Evolutionary conservation across 2,888 invertebrate genomes (phyloP), one percentile per base, ranked within the genome.

Genomic region (Drosophila neotestacea): DNA sequence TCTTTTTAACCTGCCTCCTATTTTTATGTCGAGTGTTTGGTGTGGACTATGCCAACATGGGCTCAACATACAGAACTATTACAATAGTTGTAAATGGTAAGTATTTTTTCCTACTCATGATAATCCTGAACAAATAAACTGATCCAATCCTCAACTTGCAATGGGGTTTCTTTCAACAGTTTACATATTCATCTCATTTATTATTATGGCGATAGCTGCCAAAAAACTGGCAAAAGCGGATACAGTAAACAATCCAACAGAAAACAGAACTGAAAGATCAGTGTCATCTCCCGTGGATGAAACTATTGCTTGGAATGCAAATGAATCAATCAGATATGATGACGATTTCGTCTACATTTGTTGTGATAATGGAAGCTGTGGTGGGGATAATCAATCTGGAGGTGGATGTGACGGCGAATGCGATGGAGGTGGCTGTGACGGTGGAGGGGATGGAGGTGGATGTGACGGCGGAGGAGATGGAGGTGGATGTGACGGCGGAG

Each of bases 331-430:
- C 5, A 32, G 7, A 32, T 47, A 27, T 6, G 5, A 28, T 4
- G 7, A n/a, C 4, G n/a, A 39, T 11, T 39, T 9, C 9, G 10
- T 10, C 28, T 28, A 30, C 4, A n/a, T 36, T 34, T 27, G 36
- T 28, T 34, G 58, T 11, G 47, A 47, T 28, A 44, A 44, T 44
- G n/a, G n/a, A 10, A 36, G 36, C 36, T 36, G 36, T 5, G n/a
- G 13, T 16, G 41, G 38, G 3, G 47, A 7, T 6, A 16, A n/a
- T 6, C 13, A 16, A 4, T 9, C 28, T 13, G 27, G 7, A n/a
- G 30, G 13, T 16, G 28, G 22, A 9, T 44, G 39, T 6, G 38
- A 16, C 5, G 30, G 11, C 5, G 27, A 4, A 10, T 27, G 27
- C 1, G 56, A 4, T 4, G 30, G 11, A 11, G 11, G 36, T 22